Evolutionary conservation across 2,797 vertebrate species (phyloP).

Genomic region (Glossophaga mutica): DNA sequence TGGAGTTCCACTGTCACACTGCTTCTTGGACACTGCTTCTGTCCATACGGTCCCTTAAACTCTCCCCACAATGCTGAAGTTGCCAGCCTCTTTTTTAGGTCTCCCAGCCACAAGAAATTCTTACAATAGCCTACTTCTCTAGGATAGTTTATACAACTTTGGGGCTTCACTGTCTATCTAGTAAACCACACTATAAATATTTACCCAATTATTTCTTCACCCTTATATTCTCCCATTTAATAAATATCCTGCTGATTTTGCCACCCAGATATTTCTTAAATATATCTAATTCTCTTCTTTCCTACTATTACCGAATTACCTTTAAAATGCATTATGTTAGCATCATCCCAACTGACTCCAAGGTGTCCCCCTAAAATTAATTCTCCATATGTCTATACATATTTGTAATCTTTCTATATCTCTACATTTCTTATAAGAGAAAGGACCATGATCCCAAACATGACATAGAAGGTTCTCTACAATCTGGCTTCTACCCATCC

Average conservation of each 20-base stretch:
- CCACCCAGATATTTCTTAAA: neutral
- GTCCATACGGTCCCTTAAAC: neutral
- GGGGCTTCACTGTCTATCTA: neutral
- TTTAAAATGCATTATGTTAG: neutral
- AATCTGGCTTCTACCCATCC: neutral
- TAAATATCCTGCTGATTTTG: neutral
- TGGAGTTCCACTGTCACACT: neutral
- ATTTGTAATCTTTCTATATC: neutral
- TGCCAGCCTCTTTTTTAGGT: neutral
- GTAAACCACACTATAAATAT: neutral
- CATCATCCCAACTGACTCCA: neutral
- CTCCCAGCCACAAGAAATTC: neutral
- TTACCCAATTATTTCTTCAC: neutral
- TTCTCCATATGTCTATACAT: neutral
- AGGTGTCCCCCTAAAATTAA: neutral
- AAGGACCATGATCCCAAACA: neutral
- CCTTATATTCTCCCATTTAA: neutral
- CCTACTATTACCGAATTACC: neutral
- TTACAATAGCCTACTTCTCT: neutral
- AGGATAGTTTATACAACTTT: neutral
- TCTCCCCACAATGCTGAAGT: neutral
- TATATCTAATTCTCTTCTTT: neutral
- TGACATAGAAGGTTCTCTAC: neutral
- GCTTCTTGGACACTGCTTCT: neutral
- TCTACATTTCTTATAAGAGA: neutral